Evolutionary conservation across 2,797 vertebrate genomes (phyloP).

Genomic region (Spatula clypeata): DNA sequence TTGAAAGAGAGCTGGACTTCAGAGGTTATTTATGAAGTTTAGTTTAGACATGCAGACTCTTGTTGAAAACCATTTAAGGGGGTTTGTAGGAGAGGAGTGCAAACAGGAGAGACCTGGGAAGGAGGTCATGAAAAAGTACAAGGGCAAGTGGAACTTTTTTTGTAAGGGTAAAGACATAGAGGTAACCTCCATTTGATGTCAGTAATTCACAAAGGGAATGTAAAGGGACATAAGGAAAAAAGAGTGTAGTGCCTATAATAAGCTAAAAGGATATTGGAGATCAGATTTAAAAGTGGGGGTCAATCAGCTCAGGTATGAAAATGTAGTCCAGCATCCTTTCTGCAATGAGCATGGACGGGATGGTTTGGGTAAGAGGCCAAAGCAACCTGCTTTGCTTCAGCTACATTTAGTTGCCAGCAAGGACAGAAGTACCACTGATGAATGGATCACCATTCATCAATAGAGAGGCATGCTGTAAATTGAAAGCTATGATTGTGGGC

Average conservation of each 20-base stretch:
- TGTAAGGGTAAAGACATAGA: not conserved
- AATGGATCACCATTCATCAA: not conserved
- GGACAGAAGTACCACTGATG: not conserved
- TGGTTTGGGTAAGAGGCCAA: not conserved
- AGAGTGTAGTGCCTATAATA: not conserved
- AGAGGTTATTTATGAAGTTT: not conserved
- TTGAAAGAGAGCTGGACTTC: not conserved
- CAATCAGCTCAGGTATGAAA: not conserved
- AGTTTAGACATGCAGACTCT: not conserved
- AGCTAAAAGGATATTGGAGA: not conserved
- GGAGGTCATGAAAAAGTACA: not conserved
- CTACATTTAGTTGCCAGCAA: not conserved
- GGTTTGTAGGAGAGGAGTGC: not conserved
- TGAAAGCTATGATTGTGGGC: not conserved
- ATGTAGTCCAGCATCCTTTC: not conserved
- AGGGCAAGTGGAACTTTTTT: constrained; percentile 14
- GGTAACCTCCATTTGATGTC: not conserved
- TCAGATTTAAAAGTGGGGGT: not conserved
- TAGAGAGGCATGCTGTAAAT: not conserved
- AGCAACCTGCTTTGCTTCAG: not conserved
- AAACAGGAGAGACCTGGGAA: not conserved
- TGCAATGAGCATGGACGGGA: not conserved
- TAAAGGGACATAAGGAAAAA: constrained; percentile 6
- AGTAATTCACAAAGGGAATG: not conserved
- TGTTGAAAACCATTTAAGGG: not conserved